Percentiles rank a stretch among this genome's conserved stretches.
phyloP scores from a whole-genome alignment of 64 coral and sea anemone genomes.

The Trachythela sp. region DNA sequence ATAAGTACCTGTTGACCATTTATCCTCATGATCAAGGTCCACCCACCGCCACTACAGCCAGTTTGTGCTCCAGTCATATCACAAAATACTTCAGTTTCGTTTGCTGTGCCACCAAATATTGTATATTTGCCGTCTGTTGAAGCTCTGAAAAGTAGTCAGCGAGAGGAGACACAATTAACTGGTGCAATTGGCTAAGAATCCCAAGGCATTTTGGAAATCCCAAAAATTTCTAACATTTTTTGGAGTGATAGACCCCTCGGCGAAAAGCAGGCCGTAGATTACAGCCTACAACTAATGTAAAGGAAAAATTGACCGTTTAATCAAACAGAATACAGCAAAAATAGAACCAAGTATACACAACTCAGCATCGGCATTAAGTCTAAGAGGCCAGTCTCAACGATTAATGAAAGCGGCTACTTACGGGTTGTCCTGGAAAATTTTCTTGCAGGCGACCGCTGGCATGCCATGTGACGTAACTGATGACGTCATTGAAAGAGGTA shows the following conservation, averaged over 20 bases:
- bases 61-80: background rate
- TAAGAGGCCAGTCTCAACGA: too few species aligned
- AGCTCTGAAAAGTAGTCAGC: background rate
- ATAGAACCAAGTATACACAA: too few species aligned
- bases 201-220: background rate
- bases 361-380: too few species aligned
- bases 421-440: background rate
- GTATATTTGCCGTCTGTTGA: background rate
- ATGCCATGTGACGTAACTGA: background rate
- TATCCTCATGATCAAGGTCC: background rate
- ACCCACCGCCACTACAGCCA: background rate
- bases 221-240: too few species aligned
- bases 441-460: background rate
- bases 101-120: background rate
- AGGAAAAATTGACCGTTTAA: too few species aligned
- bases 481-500: background rate
- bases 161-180: background rate
- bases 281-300: too few species aligned
- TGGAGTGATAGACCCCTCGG: too few species aligned
- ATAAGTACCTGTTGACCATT: background rate
- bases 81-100: background rate
- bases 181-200: background rate
- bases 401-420: background rate
- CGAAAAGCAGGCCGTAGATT: too few species aligned
- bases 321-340: too few species aligned